Evolutionary conservation across 2,888 invertebrate species (phyloP).

Genomic region (Heteromyza rotundicornis): DNA sequence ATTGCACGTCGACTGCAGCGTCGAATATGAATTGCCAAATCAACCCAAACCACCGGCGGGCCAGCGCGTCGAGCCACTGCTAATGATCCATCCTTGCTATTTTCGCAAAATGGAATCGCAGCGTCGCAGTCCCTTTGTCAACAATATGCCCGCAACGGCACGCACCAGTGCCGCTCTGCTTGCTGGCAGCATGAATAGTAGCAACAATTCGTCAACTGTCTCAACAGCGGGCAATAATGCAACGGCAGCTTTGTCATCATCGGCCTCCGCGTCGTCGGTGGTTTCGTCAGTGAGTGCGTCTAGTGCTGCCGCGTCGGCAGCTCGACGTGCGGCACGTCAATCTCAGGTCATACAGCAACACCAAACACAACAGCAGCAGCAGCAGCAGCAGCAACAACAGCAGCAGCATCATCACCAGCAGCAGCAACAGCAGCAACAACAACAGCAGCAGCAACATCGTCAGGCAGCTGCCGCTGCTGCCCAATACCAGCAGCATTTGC

Average conservation of each 20-base stretch:
- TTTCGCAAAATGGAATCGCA: slow-evolving; percentile 86
- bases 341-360: slow-evolving; percentile 32
- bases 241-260: slow-evolving; percentile 42
- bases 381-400: slow-evolving; percentile 45
- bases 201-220: too few relatives aligned
- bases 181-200: slow-evolving; percentile 34
- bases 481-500: slow-evolving; percentile 33
- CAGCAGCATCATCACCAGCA: slow-evolving; percentile 27
- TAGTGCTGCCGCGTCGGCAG: slow-evolving; percentile 29
- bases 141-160: slow-evolving; percentile 75
- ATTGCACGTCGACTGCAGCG: slow-evolving; percentile 88
- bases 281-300: neutral
- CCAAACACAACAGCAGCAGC: slow-evolving; percentile 36
- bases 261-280: slow-evolving; percentile 6
- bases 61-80: slow-evolving; percentile 80
- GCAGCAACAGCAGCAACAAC: too few relatives aligned
- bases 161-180: slow-evolving; percentile 60
- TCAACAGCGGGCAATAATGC: slow-evolving; percentile 26
- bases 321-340: slow-evolving; percentile 38
- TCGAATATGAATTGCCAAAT: slow-evolving; percentile 89
- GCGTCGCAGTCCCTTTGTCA: slow-evolving; percentile 81
- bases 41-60: slow-evolving; percentile 87
- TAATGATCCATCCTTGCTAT: slow-evolving; percentile 90
- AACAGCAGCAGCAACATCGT: slow-evolving; percentile 25
- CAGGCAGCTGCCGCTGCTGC: slow-evolving; percentile 31